Evolutionary conservation across 2,797 vertebrate genomes (phyloP).

Genomic region (Danio jaintianensis): DNA sequence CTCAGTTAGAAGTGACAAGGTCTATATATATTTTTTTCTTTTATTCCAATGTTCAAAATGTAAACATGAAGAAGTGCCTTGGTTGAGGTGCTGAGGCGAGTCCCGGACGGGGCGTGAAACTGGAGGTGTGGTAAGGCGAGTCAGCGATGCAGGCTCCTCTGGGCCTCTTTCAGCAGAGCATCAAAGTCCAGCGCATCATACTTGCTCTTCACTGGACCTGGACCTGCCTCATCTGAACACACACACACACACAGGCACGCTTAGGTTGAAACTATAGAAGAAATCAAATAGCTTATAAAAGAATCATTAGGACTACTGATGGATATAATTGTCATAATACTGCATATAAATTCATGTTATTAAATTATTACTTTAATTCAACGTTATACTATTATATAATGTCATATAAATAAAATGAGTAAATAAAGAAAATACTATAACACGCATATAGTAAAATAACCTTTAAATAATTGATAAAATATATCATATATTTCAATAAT

Average conservation of each 20-base stretch:
- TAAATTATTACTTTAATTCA: too few species aligned
- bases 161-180: slow-evolving; percentile 97
- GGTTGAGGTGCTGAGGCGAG: slow-evolving; percentile 93
- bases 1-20: slow-evolving; percentile 73
- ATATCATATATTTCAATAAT: too few species aligned
- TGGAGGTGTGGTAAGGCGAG: slow-evolving; percentile 79
- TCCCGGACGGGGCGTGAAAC: slow-evolving; percentile 65
- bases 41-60: slow-evolving; percentile 93
- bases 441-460: too few species aligned
- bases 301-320: too few species aligned
- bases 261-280: too few species aligned
- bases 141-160: slow-evolving; percentile 97
- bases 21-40: slow-evolving; percentile 64
- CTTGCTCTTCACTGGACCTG: slow-evolving; percentile 92
- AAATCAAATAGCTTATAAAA: too few species aligned
- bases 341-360: too few species aligned
- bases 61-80: slow-evolving; percentile 99
- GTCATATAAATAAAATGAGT: too few species aligned
- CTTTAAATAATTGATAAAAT: too few species aligned
- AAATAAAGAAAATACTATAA: too few species aligned
- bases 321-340: too few species aligned
- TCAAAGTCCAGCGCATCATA: slow-evolving; percentile 99
- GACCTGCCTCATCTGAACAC: slow-evolving; percentile 82
- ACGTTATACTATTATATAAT: too few species aligned
- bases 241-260: slow-evolving; percentile 2